phyloP scores from a whole-genome alignment of 2,888 invertebrate species.

The Pristionchus fissidentatus region DNA sequence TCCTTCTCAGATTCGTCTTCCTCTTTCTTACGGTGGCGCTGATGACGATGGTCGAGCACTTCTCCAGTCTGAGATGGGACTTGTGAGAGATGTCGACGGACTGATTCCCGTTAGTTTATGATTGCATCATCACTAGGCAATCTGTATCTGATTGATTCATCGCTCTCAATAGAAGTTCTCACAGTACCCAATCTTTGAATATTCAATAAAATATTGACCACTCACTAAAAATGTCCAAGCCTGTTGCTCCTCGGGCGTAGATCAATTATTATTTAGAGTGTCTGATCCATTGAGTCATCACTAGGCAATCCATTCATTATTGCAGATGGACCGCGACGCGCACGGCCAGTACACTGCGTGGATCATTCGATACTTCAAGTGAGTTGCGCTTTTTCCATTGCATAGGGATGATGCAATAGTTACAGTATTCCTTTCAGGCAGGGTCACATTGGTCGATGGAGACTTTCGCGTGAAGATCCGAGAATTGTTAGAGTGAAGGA shows the following conservation, averaged over 20 bases:
- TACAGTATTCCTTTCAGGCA: not conserved
- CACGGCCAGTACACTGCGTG: not conserved
- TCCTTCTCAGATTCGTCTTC: not conserved
- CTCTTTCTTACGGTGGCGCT: constrained; percentile 6
- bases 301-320: no score
- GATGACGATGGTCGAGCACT: not conserved
- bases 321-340: not conserved
- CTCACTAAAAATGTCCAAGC: no score
- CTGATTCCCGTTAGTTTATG: not conserved
- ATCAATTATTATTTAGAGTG: no score
- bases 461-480: not conserved
- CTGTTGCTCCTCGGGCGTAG: no score
- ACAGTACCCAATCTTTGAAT: no score
- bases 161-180: no score
- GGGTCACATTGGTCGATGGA: constrained; percentile 13
- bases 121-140: not conserved
- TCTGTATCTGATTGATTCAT: no score
- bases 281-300: no score
- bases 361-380: constrained; percentile 5
- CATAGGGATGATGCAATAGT: not conserved
- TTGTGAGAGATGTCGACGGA: constrained; percentile 1
- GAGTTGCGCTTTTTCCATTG: not conserved
- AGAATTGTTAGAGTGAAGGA: not conserved
- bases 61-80: not conserved
- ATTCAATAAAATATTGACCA: not conserved